Evolutionary conservation across 2,888 invertebrate genomes (phyloP), one percentile per base, ranked within the genome.

Genomic region (Eulithis testata): DNA sequence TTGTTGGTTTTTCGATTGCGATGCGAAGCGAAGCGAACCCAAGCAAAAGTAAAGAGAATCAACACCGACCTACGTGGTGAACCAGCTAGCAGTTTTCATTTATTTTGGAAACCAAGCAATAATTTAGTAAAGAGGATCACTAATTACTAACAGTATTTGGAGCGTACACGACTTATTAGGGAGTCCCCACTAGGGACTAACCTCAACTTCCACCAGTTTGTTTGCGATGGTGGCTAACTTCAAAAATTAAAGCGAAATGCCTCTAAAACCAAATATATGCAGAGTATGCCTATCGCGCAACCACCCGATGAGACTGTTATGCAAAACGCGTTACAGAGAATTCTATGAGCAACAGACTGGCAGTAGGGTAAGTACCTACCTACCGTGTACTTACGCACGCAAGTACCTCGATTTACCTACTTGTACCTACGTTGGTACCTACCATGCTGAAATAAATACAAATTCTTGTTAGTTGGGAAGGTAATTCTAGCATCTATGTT

Each of bases 311-410:
- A 14, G 12, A 5, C 0, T 40, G 11, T 5, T 59, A 8, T 0
- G 11, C 2, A 14, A 9, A 3, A 59, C 59, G 2, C 44, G 44
- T 6, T 59, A 59, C 14, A 43, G 43, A 51, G 51, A 59, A n/a
- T 12, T 59, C 8, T 59, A 59, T 43, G 51, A 59, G 11, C 51
- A 59, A 52, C 12, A 59, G 9, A 36, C 51, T 6, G 59, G 51
- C 4, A 6, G 9, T 11, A 52, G 51, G 11, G 59, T 59, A 43
- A 43, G 50, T 59, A 59, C 44, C 50, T 40, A 58, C 57, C 47
- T 31, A 36, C 21, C 47, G 9, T 55, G 31, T 40, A 44, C 44
- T 44, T 55, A 44, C 4, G 43, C 27, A 43, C 47, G 12, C 14
- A 21, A 56, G 45, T 57, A 55, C 49, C 58, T 59, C n/a, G 36